Evolutionary conservation across 2,113 vertebrate species (phyloP).

Genomic region (Hystrix cristata): DNA sequence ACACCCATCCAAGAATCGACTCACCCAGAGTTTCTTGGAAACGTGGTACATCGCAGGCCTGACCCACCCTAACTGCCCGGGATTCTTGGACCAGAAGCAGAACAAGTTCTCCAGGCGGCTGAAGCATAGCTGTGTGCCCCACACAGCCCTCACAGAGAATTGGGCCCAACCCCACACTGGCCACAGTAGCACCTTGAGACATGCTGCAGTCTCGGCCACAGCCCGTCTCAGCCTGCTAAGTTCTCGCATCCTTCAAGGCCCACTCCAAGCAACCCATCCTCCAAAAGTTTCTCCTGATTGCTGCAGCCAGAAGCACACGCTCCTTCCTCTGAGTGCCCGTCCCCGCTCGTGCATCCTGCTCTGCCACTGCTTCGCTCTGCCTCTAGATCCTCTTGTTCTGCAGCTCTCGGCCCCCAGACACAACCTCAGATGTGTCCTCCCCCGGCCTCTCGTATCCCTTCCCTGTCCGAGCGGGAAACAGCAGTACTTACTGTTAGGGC

Average conservation of each 20-base stretch:
- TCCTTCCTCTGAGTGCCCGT: neutral
- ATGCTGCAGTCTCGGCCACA: accelerated
- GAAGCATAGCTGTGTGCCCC: neutral
- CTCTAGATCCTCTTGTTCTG: neutral
- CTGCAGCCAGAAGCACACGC: neutral
- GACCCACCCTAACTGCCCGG: neutral
- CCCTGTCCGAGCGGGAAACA: neutral
- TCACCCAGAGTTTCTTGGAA: neutral
- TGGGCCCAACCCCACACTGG: accelerated
- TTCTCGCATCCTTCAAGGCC: neutral
- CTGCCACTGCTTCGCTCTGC: neutral
- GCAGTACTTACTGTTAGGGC: neutral
- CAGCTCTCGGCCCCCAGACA: neutral
- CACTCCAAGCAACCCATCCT: neutral
- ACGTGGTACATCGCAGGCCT: neutral
- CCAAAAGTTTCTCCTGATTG: neutral
- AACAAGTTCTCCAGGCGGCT: neutral
- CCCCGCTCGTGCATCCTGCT: neutral
- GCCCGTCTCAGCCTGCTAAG: neutral
- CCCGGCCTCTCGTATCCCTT: neutral
- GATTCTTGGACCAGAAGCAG: neutral
- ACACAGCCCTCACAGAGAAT: neutral
- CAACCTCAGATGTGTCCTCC: neutral
- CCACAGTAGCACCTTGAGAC: neutral
- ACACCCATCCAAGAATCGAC: neutral